Evolutionary conservation across 2,113 vertebrate genomes (phyloP).

Genomic region (Rana temporaria): DNA sequence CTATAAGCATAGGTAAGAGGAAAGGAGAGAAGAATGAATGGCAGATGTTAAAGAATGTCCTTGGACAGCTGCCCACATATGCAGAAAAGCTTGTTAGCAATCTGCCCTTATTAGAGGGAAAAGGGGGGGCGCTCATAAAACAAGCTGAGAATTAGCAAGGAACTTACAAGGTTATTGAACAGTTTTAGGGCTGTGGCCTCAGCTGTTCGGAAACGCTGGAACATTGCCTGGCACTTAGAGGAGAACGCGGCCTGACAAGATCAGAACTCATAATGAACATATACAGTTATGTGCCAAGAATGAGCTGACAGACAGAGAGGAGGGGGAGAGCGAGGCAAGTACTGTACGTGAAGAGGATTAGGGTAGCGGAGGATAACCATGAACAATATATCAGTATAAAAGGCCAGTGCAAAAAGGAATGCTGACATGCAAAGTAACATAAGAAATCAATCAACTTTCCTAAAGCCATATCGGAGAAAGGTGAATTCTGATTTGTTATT

Average conservation of each 20-base stretch:
- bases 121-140: not conserved
- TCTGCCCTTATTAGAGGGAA: not conserved
- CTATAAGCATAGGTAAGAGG: too few species aligned
- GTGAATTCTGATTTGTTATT: too few species aligned
- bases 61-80: not conserved
- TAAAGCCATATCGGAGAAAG: too few species aligned
- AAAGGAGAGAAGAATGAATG: too few species aligned
- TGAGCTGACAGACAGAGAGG: not conserved
- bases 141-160: not conserved
- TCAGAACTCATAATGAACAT: slow-evolving; percentile 7
- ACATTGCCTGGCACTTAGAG: slow-evolving; percentile 8
- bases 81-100: not conserved
- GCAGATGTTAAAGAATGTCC: too few species aligned
- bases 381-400: too few species aligned
- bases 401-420: too few species aligned
- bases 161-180: not conserved
- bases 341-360: too few species aligned
- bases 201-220: slow-evolving; percentile 60
- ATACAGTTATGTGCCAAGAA: not conserved
- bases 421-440: too few species aligned
- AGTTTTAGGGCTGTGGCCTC: slow-evolving; percentile 16
- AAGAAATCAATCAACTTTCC: too few species aligned
- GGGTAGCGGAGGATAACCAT: too few species aligned
- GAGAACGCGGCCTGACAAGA: not conserved
- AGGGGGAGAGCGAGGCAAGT: not conserved